Conservation (phyloP, 2,797 vertebrate species). For the Eulemur coronatus region DNA sequence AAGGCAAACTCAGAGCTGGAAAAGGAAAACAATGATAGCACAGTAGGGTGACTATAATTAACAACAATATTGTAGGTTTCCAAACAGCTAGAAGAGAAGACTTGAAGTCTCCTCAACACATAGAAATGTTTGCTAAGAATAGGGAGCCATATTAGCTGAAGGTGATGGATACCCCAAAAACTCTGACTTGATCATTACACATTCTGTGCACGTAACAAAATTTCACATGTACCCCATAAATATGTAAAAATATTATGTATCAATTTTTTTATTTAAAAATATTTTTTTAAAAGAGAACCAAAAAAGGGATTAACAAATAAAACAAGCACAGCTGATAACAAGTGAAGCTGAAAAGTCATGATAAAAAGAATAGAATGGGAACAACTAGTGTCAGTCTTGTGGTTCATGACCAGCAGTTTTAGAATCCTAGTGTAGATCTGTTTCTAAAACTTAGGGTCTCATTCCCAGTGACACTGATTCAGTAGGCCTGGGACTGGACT, state of each 20-base stretch:
- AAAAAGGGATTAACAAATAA: neutral
- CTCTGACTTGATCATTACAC: neutral
- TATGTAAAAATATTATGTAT: neutral
- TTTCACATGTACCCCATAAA: neutral
- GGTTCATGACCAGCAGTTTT: neutral
- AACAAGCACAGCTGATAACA: neutral
- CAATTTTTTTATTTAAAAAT: neutral
- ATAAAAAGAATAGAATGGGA: neutral
- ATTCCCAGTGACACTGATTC: neutral
- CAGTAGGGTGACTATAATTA: neutral
- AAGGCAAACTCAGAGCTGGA: neutral
- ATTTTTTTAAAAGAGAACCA: neutral
- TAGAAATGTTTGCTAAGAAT: neutral
- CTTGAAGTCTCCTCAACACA: neutral
- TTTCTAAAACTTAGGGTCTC: neutral
- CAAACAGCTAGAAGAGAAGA: neutral
- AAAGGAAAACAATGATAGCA: neutral
- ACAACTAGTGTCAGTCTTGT: neutral
- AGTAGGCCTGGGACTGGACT: neutral
- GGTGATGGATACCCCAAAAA: neutral
- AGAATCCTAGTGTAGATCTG: neutral
- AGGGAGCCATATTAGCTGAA: neutral
- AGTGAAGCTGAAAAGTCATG: neutral
- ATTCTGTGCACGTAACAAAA: neutral
- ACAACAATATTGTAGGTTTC: neutral